Percentiles rank a stretch among this genome's conserved stretches.
Conservation (phyloP, 1,140 invertebrate species). For the Diorhabda elongata region DNA sequence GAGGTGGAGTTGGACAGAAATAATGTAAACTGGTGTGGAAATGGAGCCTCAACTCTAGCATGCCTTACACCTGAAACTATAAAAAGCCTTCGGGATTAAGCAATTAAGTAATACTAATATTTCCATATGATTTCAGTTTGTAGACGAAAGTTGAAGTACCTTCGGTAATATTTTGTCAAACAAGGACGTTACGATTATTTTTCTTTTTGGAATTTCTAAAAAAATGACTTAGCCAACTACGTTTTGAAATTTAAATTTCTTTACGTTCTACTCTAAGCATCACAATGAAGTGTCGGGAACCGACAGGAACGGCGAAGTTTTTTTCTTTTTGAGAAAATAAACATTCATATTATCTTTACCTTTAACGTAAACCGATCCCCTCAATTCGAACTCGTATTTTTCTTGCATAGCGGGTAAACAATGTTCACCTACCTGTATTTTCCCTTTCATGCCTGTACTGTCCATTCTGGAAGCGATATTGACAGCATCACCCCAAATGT, state of each 20-base stretch:
- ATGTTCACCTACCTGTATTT: slow-evolving; percentile 80
- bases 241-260: slow-evolving; percentile 1
- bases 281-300: slow-evolving; percentile 17
- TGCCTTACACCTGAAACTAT: no score
- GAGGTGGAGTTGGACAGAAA: no score
- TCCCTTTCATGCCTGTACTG: slow-evolving; percentile 79
- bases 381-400: slow-evolving; percentile 71
- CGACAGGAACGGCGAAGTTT: slow-evolving; percentile 18
- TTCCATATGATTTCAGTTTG: no score
- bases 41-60: no score
- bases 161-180: no score
- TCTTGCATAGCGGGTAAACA: slow-evolving; percentile 63
- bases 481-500: slow-evolving; percentile 98
- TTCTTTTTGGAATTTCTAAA: background rate
- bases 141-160: no score
- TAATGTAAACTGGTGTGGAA: no score
- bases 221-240: background rate
- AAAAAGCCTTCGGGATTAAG: no score
- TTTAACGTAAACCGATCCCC: slow-evolving; percentile 89
- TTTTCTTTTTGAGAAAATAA: slow-evolving; percentile 64
- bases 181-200: no score
- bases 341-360: slow-evolving; percentile 94
- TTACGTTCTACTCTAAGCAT: slow-evolving; percentile 2
- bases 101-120: no score
- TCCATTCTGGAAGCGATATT: slow-evolving; percentile 97